Evolutionary conservation across 2,797 vertebrate species (phyloP).

Genomic region (Hypotaenidia okinawae): DNA sequence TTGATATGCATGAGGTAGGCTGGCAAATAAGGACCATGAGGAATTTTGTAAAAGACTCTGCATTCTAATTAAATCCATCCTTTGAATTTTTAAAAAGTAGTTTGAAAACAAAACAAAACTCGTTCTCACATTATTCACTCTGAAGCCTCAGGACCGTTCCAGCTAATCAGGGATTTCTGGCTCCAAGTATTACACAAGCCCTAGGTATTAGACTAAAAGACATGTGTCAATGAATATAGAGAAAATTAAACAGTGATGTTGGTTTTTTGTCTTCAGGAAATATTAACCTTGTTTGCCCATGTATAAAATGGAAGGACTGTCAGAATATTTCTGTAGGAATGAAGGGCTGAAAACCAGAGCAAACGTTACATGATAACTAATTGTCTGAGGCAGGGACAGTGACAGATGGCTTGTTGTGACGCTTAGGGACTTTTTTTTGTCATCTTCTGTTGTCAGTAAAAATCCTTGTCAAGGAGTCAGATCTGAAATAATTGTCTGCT

Average conservation of each 20-base stretch:
- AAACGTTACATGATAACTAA: not conserved
- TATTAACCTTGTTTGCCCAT: not conserved
- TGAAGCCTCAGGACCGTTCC: not conserved
- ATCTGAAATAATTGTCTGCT: not conserved
- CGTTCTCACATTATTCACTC: not conserved
- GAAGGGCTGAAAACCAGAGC: not conserved
- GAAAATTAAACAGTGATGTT: constrained; percentile 7
- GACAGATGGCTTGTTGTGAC: constrained; percentile 17
- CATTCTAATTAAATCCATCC: constrained; percentile 6
- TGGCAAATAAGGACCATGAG: not conserved
- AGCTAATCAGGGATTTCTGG: constrained; percentile 13
- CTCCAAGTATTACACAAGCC: not conserved
- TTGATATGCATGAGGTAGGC: not conserved
- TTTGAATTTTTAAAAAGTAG: constrained; percentile 9
- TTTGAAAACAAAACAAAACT: constrained; percentile 31
- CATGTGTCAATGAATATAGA: not conserved
- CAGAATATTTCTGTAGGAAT: constrained; percentile 14
- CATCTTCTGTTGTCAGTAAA: constrained; percentile 1
- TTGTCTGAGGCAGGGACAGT: not conserved
- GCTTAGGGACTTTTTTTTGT: not conserved
- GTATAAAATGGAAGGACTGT: not conserved
- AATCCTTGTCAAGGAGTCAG: not conserved
- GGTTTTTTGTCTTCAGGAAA: constrained; percentile 25
- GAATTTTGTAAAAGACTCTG: not conserved
- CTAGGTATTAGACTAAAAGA: not conserved